phyloP scores from a whole-genome alignment of 2,888 invertebrate species.

The Brenthis hecate region DNA sequence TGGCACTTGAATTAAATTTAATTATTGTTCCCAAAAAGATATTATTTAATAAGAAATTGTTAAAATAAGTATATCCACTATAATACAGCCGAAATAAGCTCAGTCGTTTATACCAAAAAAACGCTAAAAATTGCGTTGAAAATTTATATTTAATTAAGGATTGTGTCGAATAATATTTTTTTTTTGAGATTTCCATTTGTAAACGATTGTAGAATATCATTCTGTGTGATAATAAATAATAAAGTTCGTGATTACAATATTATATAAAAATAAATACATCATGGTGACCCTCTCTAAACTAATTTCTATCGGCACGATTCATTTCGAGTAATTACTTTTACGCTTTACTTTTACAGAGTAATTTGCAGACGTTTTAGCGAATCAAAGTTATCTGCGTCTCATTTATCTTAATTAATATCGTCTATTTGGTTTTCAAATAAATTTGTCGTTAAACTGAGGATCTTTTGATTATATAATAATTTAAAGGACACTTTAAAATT shows the following conservation, averaged over 20 bases:
- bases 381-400: slow-evolving; percentile 48
- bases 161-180: too few species aligned
- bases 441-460: slow-evolving; percentile 18
- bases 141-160: too few species aligned
- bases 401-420: slow-evolving; percentile 49
- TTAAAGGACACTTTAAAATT: not conserved
- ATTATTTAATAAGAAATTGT: too few species aligned
- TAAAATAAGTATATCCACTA: too few species aligned
- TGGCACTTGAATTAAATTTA: too few species aligned
- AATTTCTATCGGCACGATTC: slow-evolving; percentile 51
- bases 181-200: too few species aligned
- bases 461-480: not conserved
- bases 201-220: too few species aligned
- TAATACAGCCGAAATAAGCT: too few species aligned
- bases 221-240: not conserved
- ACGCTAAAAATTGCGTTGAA: too few species aligned
- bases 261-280: not conserved
- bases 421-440: slow-evolving; percentile 32
- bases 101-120: too few species aligned
- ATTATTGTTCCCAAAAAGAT: too few species aligned
- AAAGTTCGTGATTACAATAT: not conserved
- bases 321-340: slow-evolving; percentile 61
- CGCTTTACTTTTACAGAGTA: slow-evolving; percentile 47
- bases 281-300: slow-evolving; percentile 50
- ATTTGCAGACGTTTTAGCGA: slow-evolving; percentile 52